Percentiles rank a stretch among this genome's conserved stretches.
Evolutionary conservation across 2,888 invertebrate genomes (phyloP).

Genomic region (Eupithecia subumbrata): DNA sequence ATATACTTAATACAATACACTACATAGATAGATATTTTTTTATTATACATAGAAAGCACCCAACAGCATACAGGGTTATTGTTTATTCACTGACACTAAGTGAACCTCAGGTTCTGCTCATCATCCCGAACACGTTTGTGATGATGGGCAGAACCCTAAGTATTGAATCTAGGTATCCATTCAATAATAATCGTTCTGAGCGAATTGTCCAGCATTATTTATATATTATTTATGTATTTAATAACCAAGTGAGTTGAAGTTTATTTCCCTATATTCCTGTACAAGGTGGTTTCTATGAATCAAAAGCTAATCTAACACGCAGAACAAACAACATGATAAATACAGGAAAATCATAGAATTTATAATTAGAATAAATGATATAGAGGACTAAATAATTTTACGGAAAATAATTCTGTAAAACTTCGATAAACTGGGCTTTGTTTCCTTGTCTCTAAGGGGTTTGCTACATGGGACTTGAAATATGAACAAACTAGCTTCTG

Average conservation of each 20-base stretch:
- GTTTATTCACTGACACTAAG: too few species aligned
- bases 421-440: slow-evolving; percentile 48
- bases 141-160: too few species aligned
- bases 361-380: slow-evolving; percentile 55
- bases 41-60: too few species aligned
- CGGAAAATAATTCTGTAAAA: slow-evolving; percentile 56
- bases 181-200: too few species aligned
- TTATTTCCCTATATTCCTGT: background rate
- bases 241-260: background rate
- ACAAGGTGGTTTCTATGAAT: slow-evolving; percentile 33
- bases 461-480: background rate
- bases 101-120: too few species aligned
- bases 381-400: slow-evolving; percentile 50
- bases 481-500: background rate
- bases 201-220: too few species aligned
- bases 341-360: slow-evolving; percentile 56
- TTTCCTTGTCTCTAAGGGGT: slow-evolving; percentile 48
- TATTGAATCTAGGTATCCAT: too few species aligned
- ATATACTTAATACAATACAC: too few species aligned
- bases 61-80: too few species aligned
- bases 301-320: slow-evolving; percentile 37
- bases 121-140: too few species aligned
- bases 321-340: slow-evolving; percentile 50
- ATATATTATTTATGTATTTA: too few species aligned
- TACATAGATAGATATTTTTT: too few species aligned